These are phyloP conservation scores for Agrochola circellaris DNA, from an alignment of 2,888 invertebrate genomes.

Conservation along the genomic window DNA sequence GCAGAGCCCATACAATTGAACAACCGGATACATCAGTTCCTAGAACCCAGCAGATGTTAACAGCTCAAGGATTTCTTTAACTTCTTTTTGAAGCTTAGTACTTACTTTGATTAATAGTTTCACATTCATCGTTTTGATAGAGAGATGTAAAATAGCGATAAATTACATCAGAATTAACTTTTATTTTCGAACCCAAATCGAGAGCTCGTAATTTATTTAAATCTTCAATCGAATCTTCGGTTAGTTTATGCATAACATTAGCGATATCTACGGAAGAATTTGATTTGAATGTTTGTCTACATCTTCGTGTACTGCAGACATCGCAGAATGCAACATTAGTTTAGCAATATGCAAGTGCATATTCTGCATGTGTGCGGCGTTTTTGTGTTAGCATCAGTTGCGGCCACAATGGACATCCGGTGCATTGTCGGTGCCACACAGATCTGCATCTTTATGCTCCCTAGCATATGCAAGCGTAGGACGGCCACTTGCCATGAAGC, in stretches of 20 bases:
- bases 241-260: not conserved
- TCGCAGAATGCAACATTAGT: conserved; percentile 27
- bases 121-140: conserved; percentile 17
- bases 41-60: conserved; percentile 48
- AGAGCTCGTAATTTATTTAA: conserved; percentile 17
- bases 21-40: conserved; percentile 53
- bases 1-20: conserved; percentile 44
- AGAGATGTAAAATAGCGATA: conserved; percentile 1
- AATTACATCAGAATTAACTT: conserved; percentile 14
- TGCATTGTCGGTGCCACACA: conserved; percentile 67
- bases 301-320: conserved; percentile 22
- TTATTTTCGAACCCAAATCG: conserved; percentile 11
- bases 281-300: not conserved
- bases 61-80: conserved; percentile 36
- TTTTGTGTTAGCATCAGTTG: conserved; percentile 61
- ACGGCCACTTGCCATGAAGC: conserved; percentile 40
- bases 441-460: conserved; percentile 80
- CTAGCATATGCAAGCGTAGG: conserved; percentile 63
- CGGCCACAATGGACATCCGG: conserved; percentile 73
- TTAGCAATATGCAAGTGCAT: conserved; percentile 33
- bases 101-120: conserved; percentile 22
- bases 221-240: not conserved
- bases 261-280: not conserved
- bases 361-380: conserved; percentile 50
- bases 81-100: conserved; percentile 21